A percentile compares a stretch with the other conserved stretches of the same genome.
Conservation (phyloP, 1,140 invertebrate species). For the Pemphigus obesinymphae region DNA sequence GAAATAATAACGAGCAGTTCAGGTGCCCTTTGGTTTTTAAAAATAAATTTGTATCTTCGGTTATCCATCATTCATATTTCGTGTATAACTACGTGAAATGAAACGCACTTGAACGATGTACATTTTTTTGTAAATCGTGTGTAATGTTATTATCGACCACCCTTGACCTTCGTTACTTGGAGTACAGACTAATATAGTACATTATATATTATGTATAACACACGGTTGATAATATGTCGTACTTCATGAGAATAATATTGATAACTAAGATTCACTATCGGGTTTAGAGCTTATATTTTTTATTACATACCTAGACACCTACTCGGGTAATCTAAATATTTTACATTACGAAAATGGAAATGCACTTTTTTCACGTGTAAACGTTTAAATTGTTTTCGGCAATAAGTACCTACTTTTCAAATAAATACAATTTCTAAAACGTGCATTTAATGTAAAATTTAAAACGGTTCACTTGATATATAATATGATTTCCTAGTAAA, state of each 20-base stretch:
- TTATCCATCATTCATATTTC: too few relatives aligned
- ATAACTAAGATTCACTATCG: neutral
- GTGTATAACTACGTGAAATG: too few relatives aligned
- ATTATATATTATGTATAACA: neutral
- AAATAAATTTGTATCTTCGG: too few relatives aligned
- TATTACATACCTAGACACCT: too few relatives aligned
- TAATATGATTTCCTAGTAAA: too few relatives aligned
- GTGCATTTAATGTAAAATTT: neutral
- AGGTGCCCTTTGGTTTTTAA: neutral
- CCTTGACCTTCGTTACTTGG: neutral
- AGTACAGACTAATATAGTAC: neutral
- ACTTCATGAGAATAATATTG: neutral
- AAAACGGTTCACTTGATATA: too few relatives aligned
- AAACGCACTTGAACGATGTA: neutral
- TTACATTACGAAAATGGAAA: too few relatives aligned
- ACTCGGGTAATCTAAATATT: neutral
- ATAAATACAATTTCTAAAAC: neutral
- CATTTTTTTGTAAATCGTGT: neutral
- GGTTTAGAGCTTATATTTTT: neutral
- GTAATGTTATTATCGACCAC: conserved; percentile 8
- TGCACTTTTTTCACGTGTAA: too few relatives aligned
- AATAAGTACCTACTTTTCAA: neutral
- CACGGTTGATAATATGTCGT: neutral
- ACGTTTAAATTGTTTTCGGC: too few relatives aligned
- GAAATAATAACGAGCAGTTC: neutral